Conservation (phyloP, 2,888 invertebrate species). For the Chymomyza procnemis region DNA sequence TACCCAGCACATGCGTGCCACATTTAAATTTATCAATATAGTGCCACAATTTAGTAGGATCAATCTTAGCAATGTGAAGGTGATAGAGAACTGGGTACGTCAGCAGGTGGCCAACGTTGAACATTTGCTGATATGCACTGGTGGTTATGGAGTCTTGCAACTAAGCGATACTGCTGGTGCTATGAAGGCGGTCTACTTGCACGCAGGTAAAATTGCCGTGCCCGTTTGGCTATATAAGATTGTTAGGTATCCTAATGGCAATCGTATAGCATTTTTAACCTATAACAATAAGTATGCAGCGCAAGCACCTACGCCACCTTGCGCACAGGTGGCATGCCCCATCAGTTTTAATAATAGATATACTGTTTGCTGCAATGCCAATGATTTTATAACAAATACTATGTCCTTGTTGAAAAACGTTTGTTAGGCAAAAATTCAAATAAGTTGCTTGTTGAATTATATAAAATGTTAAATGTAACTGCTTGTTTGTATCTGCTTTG, state of each 20-base stretch:
- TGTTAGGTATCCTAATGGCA: constrained; percentile 10
- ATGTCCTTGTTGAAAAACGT: constrained; percentile 13
- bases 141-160: constrained; percentile 31
- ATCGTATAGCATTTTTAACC: constrained; percentile 31
- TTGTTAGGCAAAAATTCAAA: constrained; percentile 7
- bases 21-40: constrained; percentile 79
- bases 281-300: constrained; percentile 34
- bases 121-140: constrained; percentile 34
- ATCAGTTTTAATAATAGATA: background rate
- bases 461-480: background rate
- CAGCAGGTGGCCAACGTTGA: constrained; percentile 4
- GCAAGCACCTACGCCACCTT: background rate
- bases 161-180: background rate
- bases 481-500: background rate
- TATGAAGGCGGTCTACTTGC: constrained; percentile 24
- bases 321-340: constrained; percentile 7
- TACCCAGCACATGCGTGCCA: constrained; percentile 75
- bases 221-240: constrained; percentile 50
- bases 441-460: background rate
- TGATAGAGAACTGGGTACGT: constrained; percentile 78
- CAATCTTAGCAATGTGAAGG: constrained; percentile 81
- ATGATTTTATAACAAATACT: constrained; percentile 26
- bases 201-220: constrained; percentile 19
- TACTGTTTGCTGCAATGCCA: constrained; percentile 33
- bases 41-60: constrained; percentile 80